Evolutionary conservation across 1,140 invertebrate genomes (phyloP).

Genomic region (Macrobrachium rosenbergii): DNA sequence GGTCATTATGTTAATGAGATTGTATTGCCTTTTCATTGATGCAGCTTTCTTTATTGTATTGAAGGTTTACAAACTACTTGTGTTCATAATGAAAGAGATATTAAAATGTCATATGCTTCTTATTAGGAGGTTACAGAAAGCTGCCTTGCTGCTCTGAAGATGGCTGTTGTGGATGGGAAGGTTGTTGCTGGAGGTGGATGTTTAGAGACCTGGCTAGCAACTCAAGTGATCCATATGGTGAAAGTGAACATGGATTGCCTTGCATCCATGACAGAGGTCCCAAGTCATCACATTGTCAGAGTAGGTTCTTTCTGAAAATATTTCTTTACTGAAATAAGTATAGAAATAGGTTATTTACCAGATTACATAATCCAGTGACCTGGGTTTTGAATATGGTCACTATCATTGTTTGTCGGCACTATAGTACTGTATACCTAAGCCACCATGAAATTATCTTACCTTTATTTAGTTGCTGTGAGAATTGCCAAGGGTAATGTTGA

Average conservation of each 20-base stretch:
- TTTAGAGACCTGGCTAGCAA: constrained; percentile 42
- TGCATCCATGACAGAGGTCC: not conserved
- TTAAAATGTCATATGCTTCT: not conserved
- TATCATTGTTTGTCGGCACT: too few species aligned
- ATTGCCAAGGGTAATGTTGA: too few species aligned
- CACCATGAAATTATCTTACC: too few species aligned
- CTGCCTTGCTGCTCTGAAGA: constrained; percentile 49
- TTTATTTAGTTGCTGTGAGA: too few species aligned
- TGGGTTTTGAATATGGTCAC: too few species aligned
- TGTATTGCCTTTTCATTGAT: not conserved
- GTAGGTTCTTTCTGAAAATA: constrained; percentile 2
- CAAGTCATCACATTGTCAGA: constrained; percentile 28
- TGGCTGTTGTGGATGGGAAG: constrained; percentile 54
- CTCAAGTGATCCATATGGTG: not conserved
- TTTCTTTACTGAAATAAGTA: not conserved
- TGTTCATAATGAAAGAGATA: not conserved
- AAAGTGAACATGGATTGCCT: constrained; percentile 20
- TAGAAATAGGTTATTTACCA: too few species aligned
- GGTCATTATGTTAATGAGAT: not conserved
- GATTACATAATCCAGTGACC: too few species aligned
- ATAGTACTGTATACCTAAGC: too few species aligned
- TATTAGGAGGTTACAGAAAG: constrained; percentile 47
- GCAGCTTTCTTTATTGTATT: not conserved
- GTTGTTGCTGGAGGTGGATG: constrained; percentile 55
- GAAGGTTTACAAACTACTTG: too few species aligned